Evolutionary conservation across 2,888 invertebrate genomes (phyloP).

Genomic region (Leptinotarsa peninsularis): DNA sequence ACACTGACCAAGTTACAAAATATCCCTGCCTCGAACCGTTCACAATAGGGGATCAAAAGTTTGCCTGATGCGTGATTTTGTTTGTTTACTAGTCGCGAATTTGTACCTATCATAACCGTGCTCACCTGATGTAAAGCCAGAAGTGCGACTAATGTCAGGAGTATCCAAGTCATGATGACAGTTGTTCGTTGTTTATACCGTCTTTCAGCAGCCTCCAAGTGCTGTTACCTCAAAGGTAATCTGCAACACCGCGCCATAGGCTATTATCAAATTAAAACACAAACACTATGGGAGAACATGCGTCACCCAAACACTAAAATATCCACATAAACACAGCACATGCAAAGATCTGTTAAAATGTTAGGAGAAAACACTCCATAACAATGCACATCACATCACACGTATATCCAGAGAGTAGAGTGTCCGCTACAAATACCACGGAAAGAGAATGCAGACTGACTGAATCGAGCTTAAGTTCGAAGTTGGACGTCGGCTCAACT

Average conservation of each 20-base stretch:
- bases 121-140: constrained; percentile 64
- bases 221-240: constrained; percentile 66
- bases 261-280: constrained; percentile 53
- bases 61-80: background rate
- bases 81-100: constrained; percentile 30
- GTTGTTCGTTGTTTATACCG: constrained; percentile 29
- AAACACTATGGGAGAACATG: constrained; percentile 44
- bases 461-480: constrained; percentile 51
- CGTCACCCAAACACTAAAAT: constrained; percentile 49
- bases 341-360: constrained; percentile 49
- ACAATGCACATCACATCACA: constrained; percentile 52
- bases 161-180: constrained; percentile 65
- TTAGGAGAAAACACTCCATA: constrained; percentile 56
- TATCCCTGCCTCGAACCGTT: constrained; percentile 61
- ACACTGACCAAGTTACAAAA: constrained; percentile 60
- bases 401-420: constrained; percentile 51
- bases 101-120: constrained; percentile 23
- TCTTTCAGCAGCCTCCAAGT: constrained; percentile 60
- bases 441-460: constrained; percentile 61
- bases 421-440: constrained; percentile 44
- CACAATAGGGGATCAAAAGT: constrained; percentile 8
- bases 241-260: constrained; percentile 67
- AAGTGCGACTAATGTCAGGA: constrained; percentile 60
- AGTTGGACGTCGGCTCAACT: constrained; percentile 48
- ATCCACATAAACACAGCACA: constrained; percentile 58